phyloP scores from a whole-genome alignment of 2,797 vertebrate genomes.

The Anisognathus igniventris region DNA sequence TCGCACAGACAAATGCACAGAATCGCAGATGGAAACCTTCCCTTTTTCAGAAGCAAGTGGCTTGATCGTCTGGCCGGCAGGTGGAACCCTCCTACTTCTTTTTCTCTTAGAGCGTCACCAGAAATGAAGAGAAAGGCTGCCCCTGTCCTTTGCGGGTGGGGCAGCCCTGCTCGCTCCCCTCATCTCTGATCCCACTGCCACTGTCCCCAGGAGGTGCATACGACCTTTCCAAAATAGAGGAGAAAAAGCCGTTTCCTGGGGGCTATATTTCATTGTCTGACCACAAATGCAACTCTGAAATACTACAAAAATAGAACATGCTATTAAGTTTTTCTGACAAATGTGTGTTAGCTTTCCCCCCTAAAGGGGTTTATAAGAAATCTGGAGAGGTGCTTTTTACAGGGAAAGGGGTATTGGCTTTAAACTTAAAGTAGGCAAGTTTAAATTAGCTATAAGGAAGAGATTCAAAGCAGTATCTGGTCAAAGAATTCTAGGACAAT shows the following conservation, averaged over 20 bases:
- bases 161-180: no score
- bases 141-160: accelerated
- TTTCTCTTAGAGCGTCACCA: accelerated
- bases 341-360: not conserved
- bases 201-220: accelerated
- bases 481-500: not conserved
- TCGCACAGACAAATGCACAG: no score
- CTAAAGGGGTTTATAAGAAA: not conserved
- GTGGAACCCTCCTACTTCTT: slow-evolving; percentile 51
- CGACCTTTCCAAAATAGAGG: not conserved
- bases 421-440: not conserved
- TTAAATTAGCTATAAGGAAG: not conserved
- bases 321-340: not conserved
- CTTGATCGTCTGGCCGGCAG: slow-evolving; percentile 51
- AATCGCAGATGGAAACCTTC: accelerated
- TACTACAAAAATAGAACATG: not conserved
- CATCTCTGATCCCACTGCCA: not conserved
- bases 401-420: not conserved
- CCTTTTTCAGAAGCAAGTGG: not conserved
- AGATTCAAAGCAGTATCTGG: not conserved
- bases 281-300: not conserved
- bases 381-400: not conserved
- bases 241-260: not conserved
- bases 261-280: accelerated
- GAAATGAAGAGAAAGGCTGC: accelerated